phyloP scores from a whole-genome alignment of 1,140 invertebrate species.

The Drosophila ficusphila region DNA sequence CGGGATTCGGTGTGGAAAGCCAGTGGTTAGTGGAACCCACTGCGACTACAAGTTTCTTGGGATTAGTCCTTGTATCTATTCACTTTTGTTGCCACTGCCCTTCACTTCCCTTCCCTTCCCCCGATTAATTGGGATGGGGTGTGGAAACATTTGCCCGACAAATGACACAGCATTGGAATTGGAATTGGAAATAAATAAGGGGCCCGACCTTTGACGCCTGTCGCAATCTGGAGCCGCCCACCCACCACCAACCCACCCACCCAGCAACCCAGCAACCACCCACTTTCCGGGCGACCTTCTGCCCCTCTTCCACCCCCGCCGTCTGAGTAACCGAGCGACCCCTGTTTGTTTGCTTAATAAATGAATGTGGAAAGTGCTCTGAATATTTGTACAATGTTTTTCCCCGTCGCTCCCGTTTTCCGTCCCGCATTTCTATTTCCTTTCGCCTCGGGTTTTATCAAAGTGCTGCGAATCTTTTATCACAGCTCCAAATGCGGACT shows the following conservation, averaged over 20 bases:
- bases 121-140: conserved; percentile 1
- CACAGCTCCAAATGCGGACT: conserved; percentile 17
- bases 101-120: conserved; percentile 5
- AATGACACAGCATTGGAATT: conserved; percentile 48
- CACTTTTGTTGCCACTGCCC: neutral
- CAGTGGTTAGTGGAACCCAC: no score
- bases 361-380: conserved; percentile 67
- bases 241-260: neutral
- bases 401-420: neutral
- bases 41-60: neutral
- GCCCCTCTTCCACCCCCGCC: neutral
- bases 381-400: conserved; percentile 70
- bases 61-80: conserved; percentile 4
- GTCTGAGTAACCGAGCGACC: neutral
- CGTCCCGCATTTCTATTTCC: neutral
- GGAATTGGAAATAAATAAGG: conserved; percentile 57
- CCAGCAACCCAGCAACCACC: no score
- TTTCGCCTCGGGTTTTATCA: neutral
- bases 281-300: conserved; percentile 7
- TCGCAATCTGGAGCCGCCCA: conserved; percentile 2
- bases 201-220: conserved; percentile 53
- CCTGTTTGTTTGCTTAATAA: conserved; percentile 64
- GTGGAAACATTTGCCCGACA: conserved; percentile 33
- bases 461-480: conserved; percentile 19
- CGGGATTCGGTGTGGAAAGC: neutral